These are phyloP conservation scores for Notamacropus eugenii DNA, from an alignment of 2,797 vertebrate genomes.

Conservation along the genomic window DNA sequence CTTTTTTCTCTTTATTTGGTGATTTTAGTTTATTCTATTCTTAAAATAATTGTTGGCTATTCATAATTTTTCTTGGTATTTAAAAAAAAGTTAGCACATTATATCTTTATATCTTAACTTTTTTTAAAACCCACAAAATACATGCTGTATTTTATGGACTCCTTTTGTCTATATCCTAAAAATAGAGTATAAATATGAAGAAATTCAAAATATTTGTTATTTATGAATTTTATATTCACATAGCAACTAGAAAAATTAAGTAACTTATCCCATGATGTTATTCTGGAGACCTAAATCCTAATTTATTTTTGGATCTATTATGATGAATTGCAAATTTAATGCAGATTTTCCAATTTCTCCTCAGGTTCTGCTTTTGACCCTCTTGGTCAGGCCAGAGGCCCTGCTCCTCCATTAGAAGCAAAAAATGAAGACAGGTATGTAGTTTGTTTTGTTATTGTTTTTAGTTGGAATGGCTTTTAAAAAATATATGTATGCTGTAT, in stretches of 20 bases:
- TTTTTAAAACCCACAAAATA: slow-evolving; percentile 28
- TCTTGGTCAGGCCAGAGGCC: slow-evolving; percentile 92
- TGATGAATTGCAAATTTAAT: slow-evolving; percentile 9
- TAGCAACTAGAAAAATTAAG: slow-evolving; percentile 31
- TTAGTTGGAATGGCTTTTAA: not conserved
- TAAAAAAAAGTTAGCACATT: not conserved
- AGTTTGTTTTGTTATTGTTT: slow-evolving; percentile 52
- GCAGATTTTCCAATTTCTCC: slow-evolving; percentile 57
- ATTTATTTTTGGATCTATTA: slow-evolving; percentile 21
- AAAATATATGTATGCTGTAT: slow-evolving; percentile 1
- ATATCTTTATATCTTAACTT: slow-evolving; percentile 30
- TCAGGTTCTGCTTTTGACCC: slow-evolving; percentile 94
- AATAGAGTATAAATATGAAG: slow-evolving; percentile 47
- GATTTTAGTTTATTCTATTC: not conserved
- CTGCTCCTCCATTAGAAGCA: slow-evolving; percentile 92
- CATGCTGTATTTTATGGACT: slow-evolving; percentile 40
- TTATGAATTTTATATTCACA: slow-evolving; percentile 8
- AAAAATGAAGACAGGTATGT: slow-evolving; percentile 95
- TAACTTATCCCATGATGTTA: not conserved
- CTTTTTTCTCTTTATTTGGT: not conserved
- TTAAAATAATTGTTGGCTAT: not conserved
- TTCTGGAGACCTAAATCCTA: not conserved
- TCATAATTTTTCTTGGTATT: not conserved
- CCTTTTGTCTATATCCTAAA: slow-evolving; percentile 45
- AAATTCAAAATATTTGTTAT: slow-evolving; percentile 32